phyloP scores from a whole-genome alignment of 1,140 invertebrate species.

The Planococcus citri region DNA sequence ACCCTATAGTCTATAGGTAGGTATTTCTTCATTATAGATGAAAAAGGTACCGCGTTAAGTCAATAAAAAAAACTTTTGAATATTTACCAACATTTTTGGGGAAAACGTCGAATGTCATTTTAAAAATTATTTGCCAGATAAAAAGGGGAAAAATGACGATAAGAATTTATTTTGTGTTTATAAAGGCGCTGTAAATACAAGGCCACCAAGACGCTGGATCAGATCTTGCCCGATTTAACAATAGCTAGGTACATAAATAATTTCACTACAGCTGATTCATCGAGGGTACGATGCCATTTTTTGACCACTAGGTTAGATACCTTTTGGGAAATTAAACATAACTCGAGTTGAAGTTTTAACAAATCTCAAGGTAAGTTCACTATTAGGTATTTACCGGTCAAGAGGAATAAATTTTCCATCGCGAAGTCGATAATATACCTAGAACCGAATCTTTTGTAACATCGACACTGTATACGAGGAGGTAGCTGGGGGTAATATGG shows the following conservation, averaged over 20 bases:
- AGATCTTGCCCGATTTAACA: background rate
- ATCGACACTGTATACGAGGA: background rate
- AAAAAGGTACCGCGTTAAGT: background rate
- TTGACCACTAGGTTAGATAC: too few species aligned
- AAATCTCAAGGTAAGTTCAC: too few species aligned
- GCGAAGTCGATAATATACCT: background rate
- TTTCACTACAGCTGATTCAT: background rate
- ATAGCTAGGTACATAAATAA: too few species aligned
- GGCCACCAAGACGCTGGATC: background rate
- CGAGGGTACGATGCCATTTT: background rate
- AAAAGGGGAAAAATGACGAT: background rate
- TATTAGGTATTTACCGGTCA: too few species aligned
- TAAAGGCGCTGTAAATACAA: background rate
- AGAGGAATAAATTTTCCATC: background rate
- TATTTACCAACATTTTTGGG: background rate
- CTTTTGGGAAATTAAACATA: too few species aligned
- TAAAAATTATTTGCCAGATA: background rate
- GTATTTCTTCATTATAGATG: constrained; percentile 1
- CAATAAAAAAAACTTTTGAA: background rate
- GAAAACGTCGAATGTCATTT: background rate
- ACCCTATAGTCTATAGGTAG: too few species aligned
- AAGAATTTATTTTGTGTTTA: background rate
- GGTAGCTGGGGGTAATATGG: constrained; percentile 1
- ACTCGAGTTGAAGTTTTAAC: too few species aligned
- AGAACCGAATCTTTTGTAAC: constrained; percentile 2